Evolutionary conservation across 2,113 vertebrate genomes (phyloP).

Genomic region (Callopanchax toddi): DNA sequence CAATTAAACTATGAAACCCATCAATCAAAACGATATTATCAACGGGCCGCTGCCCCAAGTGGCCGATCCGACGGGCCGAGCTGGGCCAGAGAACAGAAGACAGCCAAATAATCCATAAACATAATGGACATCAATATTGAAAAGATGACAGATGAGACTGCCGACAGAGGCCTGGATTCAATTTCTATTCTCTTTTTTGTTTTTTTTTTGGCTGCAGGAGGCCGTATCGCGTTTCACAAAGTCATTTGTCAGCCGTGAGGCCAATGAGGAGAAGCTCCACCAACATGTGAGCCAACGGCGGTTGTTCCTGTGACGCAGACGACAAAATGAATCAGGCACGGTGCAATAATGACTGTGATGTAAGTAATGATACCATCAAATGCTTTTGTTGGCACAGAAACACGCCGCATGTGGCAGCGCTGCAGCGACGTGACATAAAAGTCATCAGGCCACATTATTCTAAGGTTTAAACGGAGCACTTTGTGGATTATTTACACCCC

Average conservation of each 20-base stretch:
- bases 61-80: slow-evolving; percentile 56
- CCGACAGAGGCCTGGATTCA: slow-evolving; percentile 65
- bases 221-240: slow-evolving; percentile 62
- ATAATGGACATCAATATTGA: slow-evolving; percentile 76
- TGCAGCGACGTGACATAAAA: slow-evolving; percentile 13
- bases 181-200: slow-evolving; percentile 62
- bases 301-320: slow-evolving; percentile 57
- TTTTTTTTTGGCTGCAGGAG: slow-evolving; percentile 48
- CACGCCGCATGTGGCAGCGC: background rate
- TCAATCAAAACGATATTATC: slow-evolving; percentile 71
- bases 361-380: slow-evolving; percentile 57
- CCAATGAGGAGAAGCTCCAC: slow-evolving; percentile 54
- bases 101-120: slow-evolving; percentile 70
- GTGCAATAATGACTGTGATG: slow-evolving; percentile 51
- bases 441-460: slow-evolving; percentile 6
- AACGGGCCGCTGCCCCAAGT: slow-evolving; percentile 59
- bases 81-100: slow-evolving; percentile 55
- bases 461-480: background rate
- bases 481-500: background rate
- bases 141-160: slow-evolving; percentile 76
- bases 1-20: slow-evolving; percentile 71
- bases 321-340: slow-evolving; percentile 63
- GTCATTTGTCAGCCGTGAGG: slow-evolving; percentile 66
- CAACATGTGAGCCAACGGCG: slow-evolving; percentile 63
- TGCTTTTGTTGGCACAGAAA: slow-evolving; percentile 45